Evolutionary conservation across 1,140 invertebrate species (phyloP).

Genomic region (Pissodes strobi): DNA sequence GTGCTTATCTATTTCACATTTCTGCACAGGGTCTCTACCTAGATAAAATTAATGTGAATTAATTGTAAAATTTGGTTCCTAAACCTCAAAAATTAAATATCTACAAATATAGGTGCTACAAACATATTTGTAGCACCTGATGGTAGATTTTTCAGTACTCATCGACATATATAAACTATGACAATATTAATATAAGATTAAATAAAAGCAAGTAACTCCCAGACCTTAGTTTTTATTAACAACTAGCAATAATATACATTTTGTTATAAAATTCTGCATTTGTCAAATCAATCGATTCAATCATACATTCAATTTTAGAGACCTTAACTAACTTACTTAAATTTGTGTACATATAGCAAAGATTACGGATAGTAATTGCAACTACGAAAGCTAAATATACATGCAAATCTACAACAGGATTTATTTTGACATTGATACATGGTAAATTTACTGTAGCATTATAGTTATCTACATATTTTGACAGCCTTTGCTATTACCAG

Average conservation of each 20-base stretch:
- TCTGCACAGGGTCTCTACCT: too few relatives aligned
- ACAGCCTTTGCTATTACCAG: background rate
- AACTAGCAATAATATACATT: conserved; percentile 57
- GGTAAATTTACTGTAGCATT: background rate
- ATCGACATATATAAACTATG: too few relatives aligned
- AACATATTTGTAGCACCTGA: too few relatives aligned
- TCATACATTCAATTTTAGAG: conserved; percentile 18
- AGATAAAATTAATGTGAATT: too few relatives aligned
- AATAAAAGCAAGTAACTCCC: conserved; percentile 43
- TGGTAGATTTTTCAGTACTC: too few relatives aligned
- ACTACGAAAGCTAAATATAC: conserved; percentile 24
- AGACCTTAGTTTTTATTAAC: conserved; percentile 57
- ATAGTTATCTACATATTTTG: conserved; percentile 8
- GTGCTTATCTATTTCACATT: too few relatives aligned
- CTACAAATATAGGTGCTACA: too few relatives aligned
- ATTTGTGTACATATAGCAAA: conserved; percentile 32
- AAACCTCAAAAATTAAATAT: too few relatives aligned
- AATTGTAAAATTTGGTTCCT: too few relatives aligned
- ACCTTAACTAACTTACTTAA: conserved; percentile 23
- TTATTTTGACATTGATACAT: conserved; percentile 1
- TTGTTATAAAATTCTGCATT: conserved; percentile 47
- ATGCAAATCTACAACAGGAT: conserved; percentile 25
- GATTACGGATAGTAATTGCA: conserved; percentile 18
- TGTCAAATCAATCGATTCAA: conserved; percentile 12
- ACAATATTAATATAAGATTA: too few relatives aligned